These are phyloP conservation scores for Cryptoprocta ferox DNA, from an alignment of 2,797 vertebrate species.

Conservation along the genomic window DNA sequence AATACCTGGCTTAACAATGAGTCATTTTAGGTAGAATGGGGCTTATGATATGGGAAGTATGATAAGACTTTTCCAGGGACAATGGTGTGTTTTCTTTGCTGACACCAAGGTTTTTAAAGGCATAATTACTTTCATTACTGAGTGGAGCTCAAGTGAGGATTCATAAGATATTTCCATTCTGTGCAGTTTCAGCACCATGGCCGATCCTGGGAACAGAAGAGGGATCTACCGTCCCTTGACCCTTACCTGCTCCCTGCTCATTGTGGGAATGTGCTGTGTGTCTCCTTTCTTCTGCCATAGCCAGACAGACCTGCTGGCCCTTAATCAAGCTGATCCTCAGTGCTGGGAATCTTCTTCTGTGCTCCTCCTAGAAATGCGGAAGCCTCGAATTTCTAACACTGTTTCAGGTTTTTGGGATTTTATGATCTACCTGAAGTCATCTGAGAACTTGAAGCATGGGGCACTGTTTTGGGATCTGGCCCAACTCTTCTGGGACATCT, in stretches of 20 bases:
- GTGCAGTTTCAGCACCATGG: slow-evolving; percentile 79
- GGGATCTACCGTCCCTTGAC: slow-evolving; percentile 81
- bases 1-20: background rate
- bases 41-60: background rate
- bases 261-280: slow-evolving; percentile 87
- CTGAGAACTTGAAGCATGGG: slow-evolving; percentile 93
- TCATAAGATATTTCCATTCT: slow-evolving; percentile 55
- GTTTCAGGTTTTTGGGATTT: slow-evolving; percentile 96
- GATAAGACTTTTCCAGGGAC: background rate
- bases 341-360: slow-evolving; percentile 96
- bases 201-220: slow-evolving; percentile 76
- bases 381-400: slow-evolving; percentile 93
- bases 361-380: slow-evolving; percentile 93
- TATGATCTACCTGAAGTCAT: slow-evolving; percentile 94
- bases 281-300: slow-evolving; percentile 86
- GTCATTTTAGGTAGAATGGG: background rate
- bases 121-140: slow-evolving; percentile 1
- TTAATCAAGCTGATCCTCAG: slow-evolving; percentile 90
- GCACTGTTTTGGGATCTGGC: slow-evolving; percentile 97
- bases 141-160: background rate
- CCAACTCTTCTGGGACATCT: slow-evolving; percentile 97
- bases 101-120: background rate
- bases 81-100: background rate
- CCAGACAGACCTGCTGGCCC: slow-evolving; percentile 91
- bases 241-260: slow-evolving; percentile 85